phyloP scores from a whole-genome alignment of 1,140 invertebrate genomes.

The Mercenaria mercenaria region DNA sequence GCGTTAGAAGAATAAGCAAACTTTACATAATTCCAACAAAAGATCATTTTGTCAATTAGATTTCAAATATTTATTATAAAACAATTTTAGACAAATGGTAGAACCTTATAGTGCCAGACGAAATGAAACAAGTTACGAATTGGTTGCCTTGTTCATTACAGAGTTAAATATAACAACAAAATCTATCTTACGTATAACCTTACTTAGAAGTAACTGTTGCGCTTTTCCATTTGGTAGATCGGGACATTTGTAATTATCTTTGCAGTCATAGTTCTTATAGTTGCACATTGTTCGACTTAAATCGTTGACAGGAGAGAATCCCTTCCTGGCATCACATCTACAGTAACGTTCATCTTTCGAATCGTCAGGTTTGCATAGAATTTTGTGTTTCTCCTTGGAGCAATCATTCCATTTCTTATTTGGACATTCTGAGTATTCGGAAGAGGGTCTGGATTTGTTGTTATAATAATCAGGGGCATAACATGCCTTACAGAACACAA shows the following conservation, averaged over 20 bases:
- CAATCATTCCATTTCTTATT: neutral
- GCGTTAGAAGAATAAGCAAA: no score
- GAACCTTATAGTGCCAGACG: no score
- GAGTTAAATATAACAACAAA: no score
- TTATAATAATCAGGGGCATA: neutral
- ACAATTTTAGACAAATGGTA: no score
- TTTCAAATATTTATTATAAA: no score
- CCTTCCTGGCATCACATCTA: conserved; percentile 14
- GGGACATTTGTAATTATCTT: neutral
- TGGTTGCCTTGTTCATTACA: no score
- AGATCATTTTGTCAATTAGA: no score
- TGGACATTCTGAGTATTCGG: neutral
- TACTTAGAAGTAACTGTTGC: neutral
- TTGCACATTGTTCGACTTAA: neutral
- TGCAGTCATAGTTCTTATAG: neutral
- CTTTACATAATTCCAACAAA: no score
- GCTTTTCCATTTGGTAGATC: neutral
- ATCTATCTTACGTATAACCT: no score
- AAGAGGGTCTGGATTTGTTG: neutral
- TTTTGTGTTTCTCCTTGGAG: neutral
- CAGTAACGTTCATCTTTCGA: neutral
- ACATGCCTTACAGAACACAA: neutral
- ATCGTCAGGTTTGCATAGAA: neutral
- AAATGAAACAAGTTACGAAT: no score
- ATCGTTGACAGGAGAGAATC: neutral